Conservation (phyloP, 2,888 invertebrate genomes). For the Rhagophthalmus giganteus region DNA sequence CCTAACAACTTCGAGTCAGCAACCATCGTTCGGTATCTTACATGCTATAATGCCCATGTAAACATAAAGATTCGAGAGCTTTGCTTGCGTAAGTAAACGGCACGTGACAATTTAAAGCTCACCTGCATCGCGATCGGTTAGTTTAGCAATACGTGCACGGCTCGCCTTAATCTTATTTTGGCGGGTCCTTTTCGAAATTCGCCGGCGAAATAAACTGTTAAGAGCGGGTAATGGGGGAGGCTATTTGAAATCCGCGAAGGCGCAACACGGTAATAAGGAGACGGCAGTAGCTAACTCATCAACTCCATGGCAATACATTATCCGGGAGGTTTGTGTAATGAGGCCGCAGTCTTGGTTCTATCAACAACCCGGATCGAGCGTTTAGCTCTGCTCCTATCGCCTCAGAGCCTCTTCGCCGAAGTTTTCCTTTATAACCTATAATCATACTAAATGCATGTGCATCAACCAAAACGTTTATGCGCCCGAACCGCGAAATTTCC, state of each 20-base stretch:
- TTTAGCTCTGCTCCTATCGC: constrained; percentile 19
- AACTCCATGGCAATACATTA: constrained; percentile 46
- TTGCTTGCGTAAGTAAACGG: constrained; percentile 17
- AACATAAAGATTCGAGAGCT: constrained; percentile 43
- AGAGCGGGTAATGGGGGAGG: constrained; percentile 20
- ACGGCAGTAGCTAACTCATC: constrained; percentile 43
- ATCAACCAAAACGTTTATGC: constrained; percentile 4
- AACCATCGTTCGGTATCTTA: constrained; percentile 38
- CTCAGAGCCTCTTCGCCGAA: constrained; percentile 17
- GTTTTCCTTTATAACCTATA: constrained; percentile 9
- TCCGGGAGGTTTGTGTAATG: constrained; percentile 46
- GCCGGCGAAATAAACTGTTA: constrained; percentile 10
- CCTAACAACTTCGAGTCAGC: constrained; percentile 35
- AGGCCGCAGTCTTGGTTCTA: constrained; percentile 38
- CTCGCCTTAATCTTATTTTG: constrained; percentile 8
- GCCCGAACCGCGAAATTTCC: constrained; percentile 6
- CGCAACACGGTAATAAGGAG: constrained; percentile 26
- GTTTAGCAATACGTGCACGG: constrained; percentile 21
- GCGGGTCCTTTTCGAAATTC: constrained; percentile 6
- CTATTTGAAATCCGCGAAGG: constrained; percentile 41
- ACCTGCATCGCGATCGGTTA: constrained; percentile 22
- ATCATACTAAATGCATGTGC: constrained; percentile 13
- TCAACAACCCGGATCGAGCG: constrained; percentile 31
- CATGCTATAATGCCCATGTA: constrained; percentile 40
- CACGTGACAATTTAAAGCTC: constrained; percentile 25